Percentiles rank a stretch among this genome's conserved stretches.
Conservation (phyloP, 2,888 invertebrate genomes). For the Chironomus riparius region DNA sequence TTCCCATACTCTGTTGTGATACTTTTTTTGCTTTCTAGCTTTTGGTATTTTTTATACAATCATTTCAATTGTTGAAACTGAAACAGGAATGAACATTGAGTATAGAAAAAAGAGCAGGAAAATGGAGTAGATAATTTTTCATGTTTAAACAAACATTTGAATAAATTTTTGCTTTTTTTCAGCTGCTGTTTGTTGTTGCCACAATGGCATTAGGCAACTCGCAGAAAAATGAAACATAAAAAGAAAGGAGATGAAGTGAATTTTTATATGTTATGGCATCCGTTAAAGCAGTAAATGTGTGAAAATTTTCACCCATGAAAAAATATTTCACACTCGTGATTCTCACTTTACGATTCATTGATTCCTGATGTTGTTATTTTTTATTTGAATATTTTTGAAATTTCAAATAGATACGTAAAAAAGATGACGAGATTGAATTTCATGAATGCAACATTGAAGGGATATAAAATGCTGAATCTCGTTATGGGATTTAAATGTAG, state of each 20-base stretch:
- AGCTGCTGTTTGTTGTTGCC: background rate
- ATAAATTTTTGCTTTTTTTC: background rate
- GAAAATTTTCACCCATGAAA: constrained; percentile 6
- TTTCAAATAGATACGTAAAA: background rate
- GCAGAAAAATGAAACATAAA: too few relatives aligned
- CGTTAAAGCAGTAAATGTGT: background rate
- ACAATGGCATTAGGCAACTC: background rate
- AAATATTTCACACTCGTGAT: background rate
- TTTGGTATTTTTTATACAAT: background rate
- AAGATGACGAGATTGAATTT: too few relatives aligned
- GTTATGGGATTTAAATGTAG: too few relatives aligned
- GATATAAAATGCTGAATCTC: too few relatives aligned
- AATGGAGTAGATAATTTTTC: background rate
- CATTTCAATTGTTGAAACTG: background rate
- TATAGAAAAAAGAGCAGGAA: background rate
- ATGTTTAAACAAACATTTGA: constrained; percentile 14
- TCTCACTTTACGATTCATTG: too few relatives aligned
- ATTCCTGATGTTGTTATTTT: too few relatives aligned
- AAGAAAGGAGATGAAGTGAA: background rate
- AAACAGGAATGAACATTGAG: background rate
- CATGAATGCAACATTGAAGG: too few relatives aligned
- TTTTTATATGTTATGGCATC: background rate
- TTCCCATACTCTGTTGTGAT: background rate
- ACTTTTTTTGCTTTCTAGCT: background rate
- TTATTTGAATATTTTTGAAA: background rate